Evolutionary conservation across 1,140 invertebrate species (phyloP), one percentile per base, ranked within the genome.

Genomic region (Eumaeus atala): DNA sequence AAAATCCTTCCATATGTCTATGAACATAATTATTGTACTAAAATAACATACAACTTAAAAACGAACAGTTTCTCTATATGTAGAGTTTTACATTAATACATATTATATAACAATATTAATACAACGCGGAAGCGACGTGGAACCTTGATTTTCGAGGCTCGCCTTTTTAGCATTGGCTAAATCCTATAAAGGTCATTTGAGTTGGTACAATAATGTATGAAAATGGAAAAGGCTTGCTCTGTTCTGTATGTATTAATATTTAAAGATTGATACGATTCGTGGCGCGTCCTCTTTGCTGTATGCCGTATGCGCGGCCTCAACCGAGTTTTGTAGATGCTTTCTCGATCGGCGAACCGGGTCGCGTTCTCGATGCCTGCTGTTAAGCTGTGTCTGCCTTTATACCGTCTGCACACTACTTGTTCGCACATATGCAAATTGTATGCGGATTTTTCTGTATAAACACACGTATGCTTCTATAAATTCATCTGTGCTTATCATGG

Each of bases 291-390:
- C 21, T 28, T 28, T 80, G 71, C 70, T 72, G 66, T 70, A 68
- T 60, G 66, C 64, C 58, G 62, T 74, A 73, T 67, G 66, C 67
- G 75, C 72, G 84, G 80, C 84, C 84, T 87, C 84, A 85, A 87
- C 84, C 84, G 84, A 84, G 82, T 84, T 87, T 87, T 77, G 74
- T 78, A 74, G 82, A 82, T 87, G 84, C 84, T 87, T 87, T 87
- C 84, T 85, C 84, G 82, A 81, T 77, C 77, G 77, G 71, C 71
- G 78, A 87, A 85, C 74, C 84, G 78, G 84, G 84, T 87, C 84
- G 81, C 77, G 84, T 74, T 82, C 81, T 83, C 81, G 77, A 80
- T 86, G 83, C 66, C 66, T 12, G 61, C 60, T 58, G 62, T 60
- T 61, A 28, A 65, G 64, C 61, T 72, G 69, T 73, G 67, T 58